Base-by-base conservation (phyloP, 1,140 invertebrate species). In the Stegodyphus dumicola region DNA sequence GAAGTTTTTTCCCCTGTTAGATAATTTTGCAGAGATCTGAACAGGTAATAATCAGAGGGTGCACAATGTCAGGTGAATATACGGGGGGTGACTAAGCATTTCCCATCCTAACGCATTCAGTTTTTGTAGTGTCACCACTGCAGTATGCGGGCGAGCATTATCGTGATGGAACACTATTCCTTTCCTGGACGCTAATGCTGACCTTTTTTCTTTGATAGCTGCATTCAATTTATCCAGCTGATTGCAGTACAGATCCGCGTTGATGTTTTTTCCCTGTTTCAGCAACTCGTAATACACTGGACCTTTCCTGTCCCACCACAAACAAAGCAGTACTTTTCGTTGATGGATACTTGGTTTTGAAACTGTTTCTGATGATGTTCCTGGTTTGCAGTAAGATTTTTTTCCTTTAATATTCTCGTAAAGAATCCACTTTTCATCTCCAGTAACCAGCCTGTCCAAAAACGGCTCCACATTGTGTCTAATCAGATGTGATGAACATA, bases 21-120 rank as follows among this genome's bases (percentile, higher is more conserved):
- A 54, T 15, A 54, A 54, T 83, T 83, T 74, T 71, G 51, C 53
- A 83, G 54, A 48, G 18, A 60, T 54, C 69, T n/a, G 69, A 83
- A 83, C 52, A 83, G 4, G 51, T 74, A 60, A 18, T 73, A 90
- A 81, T 90, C 90, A 73, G 87, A 88, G 48, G 90, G 89, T n/a
- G 90, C 87, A 60, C n/a, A n/a, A n/a, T n/a, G n/a, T n/a, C n/a
- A n/a, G n/a, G n/a, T n/a, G n/a, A n/a, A n/a, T n/a, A n/a, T n/a
- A n/a, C n/a, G n/a, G n/a, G n/a, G n/a, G n/a, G n/a, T n/a, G n/a
- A n/a, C n/a, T n/a, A n/a, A n/a, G n/a, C n/a, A n/a, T n/a, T n/a
- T n/a, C n/a, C n/a, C n/a, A n/a, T n/a, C n/a, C n/a, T n/a, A n/a
- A n/a, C n/a, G n/a, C n/a, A n/a, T n/a, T n/a, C n/a, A n/a, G n/a